A percentile compares a stretch with the other conserved stretches of the same genome.
phyloP scores from a whole-genome alignment of 2,797 vertebrate genomes.

The Cetoscarus ocellatus region DNA sequence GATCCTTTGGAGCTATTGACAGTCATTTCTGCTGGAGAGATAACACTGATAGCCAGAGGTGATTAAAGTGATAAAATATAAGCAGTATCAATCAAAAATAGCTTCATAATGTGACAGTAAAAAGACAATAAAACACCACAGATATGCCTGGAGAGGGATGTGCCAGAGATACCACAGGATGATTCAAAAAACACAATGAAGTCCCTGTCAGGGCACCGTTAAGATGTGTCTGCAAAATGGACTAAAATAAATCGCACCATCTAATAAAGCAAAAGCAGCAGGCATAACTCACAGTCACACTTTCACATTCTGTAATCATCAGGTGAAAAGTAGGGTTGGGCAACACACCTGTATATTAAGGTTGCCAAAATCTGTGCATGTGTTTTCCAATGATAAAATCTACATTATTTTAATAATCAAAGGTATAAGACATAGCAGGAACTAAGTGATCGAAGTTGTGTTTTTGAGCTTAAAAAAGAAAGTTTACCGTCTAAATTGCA shows the following conservation, averaged over 20 bases:
- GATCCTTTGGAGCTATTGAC: background rate
- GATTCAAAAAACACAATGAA: conserved; percentile 32
- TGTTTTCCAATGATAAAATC: too few species aligned
- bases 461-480: too few species aligned
- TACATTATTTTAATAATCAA: too few species aligned
- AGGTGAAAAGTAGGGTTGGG: background rate
- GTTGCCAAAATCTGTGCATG: too few species aligned
- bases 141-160: conserved; percentile 24
- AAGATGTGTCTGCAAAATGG: background rate
- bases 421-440: too few species aligned
- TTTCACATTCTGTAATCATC: background rate
- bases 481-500: too few species aligned
- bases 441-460: too few species aligned
- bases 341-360: too few species aligned
- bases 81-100: conserved; percentile 21
- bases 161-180: conserved; percentile 45
- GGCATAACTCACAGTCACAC: background rate
- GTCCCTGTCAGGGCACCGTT: conserved; percentile 22
- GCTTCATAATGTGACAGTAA: conserved; percentile 18
- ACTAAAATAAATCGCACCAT: too few species aligned
- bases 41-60: background rate
- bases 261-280: background rate
- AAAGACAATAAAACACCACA: conserved; percentile 18
- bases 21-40: background rate
- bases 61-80: conserved; percentile 6